Percentiles rank a stretch among this genome's conserved stretches.
These are phyloP conservation scores for Pterocles burchelli DNA, from an alignment of 2,113 vertebrate species.

Conservation along the genomic window DNA sequence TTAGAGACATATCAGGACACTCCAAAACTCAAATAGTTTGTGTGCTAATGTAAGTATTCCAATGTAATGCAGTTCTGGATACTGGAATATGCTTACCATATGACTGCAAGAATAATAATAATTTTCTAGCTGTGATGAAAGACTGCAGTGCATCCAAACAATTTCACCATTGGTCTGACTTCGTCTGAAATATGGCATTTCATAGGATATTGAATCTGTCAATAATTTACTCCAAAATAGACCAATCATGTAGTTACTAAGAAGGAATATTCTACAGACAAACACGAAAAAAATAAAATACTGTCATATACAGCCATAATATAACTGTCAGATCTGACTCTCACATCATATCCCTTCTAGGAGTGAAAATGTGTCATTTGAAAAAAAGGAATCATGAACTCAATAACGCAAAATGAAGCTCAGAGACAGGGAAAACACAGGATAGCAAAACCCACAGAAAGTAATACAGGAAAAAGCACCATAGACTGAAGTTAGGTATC, in stretches of 20 bases:
- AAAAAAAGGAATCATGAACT: background rate
- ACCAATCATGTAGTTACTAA: background rate
- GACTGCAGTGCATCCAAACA: background rate
- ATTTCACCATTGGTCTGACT: background rate
- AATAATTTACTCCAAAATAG: background rate
- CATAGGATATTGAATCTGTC: background rate
- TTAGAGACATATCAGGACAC: background rate
- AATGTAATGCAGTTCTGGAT: background rate
- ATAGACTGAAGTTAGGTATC: background rate
- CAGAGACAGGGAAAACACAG: background rate
- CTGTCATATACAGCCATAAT: background rate
- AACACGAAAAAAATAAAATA: rapidly evolving
- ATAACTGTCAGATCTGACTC: background rate
- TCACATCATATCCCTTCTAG: background rate
- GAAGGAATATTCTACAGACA: background rate
- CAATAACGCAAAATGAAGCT: background rate
- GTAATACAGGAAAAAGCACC: background rate
- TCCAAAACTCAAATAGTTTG: background rate
- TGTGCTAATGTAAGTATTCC: background rate
- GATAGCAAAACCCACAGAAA: background rate
- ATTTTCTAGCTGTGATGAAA: background rate
- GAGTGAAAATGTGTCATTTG: background rate
- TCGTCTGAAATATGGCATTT: background rate
- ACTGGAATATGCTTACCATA: background rate
- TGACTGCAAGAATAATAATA: background rate